phyloP scores from a whole-genome alignment of 2,888 invertebrate species.

The Marronus borbonicus region DNA sequence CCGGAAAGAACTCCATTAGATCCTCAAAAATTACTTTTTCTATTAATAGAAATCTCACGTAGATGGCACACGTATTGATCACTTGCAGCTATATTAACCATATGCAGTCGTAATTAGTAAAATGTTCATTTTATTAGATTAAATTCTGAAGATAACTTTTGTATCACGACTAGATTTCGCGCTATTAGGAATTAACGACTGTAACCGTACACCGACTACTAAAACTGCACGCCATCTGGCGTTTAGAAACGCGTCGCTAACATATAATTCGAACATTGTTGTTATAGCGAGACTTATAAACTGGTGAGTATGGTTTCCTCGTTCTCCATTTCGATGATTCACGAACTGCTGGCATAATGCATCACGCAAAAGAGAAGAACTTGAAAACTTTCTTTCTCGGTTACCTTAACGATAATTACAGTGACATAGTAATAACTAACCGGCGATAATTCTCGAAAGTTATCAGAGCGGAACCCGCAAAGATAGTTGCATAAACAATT shows the following conservation, averaged over 20 bases:
- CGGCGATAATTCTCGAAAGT: constrained; percentile 9
- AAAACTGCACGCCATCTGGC: constrained; percentile 12
- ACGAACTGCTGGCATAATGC: not conserved
- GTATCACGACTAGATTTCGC: not conserved
- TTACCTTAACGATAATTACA: constrained; percentile 17
- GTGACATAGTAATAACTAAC: constrained; percentile 24
- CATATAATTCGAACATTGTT: not conserved
- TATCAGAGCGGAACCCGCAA: constrained; percentile 26
- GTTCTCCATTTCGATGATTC: constrained; percentile 7
- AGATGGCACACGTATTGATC: no score
- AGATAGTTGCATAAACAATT: constrained; percentile 38
- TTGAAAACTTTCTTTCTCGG: constrained; percentile 35
- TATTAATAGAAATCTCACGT: no score
- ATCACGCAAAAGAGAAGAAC: not conserved
- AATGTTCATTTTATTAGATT: constrained; percentile 11
- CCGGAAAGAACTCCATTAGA: no score
- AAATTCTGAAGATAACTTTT: not conserved
- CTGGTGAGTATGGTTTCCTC: not conserved
- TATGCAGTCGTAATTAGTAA: not conserved
- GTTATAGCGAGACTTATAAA: not conserved
- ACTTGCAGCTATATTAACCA: not conserved
- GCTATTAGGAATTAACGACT: not conserved
- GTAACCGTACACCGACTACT: not conserved
- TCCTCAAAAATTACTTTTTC: no score
- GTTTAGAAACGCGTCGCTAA: not conserved